Evolutionary conservation across 2,797 vertebrate genomes (phyloP).

Genomic region (Pampus argenteus): DNA sequence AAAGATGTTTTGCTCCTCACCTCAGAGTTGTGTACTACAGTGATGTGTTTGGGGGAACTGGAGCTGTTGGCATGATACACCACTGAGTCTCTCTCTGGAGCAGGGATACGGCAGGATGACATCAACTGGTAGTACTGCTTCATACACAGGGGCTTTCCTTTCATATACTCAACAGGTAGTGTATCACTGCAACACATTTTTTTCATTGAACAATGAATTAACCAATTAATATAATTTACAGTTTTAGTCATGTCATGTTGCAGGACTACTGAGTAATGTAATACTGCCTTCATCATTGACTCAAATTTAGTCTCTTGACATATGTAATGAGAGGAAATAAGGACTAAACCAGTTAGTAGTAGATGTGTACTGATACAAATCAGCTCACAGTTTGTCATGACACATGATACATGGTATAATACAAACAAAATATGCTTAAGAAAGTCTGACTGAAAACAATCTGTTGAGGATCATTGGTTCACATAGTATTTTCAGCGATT

Average conservation of each 20-base stretch:
- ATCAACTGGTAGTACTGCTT: constrained; percentile 97
- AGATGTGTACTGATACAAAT: not conserved
- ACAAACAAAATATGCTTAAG: not conserved
- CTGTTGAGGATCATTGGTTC: not conserved
- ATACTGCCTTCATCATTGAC: not conserved
- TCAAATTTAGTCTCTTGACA: too few species aligned
- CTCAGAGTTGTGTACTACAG: constrained; percentile 94
- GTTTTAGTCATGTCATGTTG: not conserved
- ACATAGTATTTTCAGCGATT: not conserved
- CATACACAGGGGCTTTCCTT: constrained; percentile 93
- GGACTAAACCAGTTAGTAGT: not conserved
- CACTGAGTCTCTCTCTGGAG: constrained; percentile 89
- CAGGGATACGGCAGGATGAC: constrained; percentile 94
- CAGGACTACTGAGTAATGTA: not conserved
- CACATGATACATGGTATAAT: not conserved
- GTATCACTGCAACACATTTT: constrained; percentile 85
- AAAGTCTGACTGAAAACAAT: not conserved
- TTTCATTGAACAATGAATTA: constrained; percentile 4
- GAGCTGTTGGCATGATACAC: constrained; percentile 88
- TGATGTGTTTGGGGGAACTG: constrained; percentile 92
- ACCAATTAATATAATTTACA: not conserved
- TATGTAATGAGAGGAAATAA: not conserved
- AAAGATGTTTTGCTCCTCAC: constrained; percentile 71
- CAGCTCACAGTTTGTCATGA: too few species aligned
- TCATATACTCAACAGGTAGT: constrained; percentile 91